Conservation (phyloP, 2,888 invertebrate genomes). For the Acanthococcus lagerstroemiae region DNA sequence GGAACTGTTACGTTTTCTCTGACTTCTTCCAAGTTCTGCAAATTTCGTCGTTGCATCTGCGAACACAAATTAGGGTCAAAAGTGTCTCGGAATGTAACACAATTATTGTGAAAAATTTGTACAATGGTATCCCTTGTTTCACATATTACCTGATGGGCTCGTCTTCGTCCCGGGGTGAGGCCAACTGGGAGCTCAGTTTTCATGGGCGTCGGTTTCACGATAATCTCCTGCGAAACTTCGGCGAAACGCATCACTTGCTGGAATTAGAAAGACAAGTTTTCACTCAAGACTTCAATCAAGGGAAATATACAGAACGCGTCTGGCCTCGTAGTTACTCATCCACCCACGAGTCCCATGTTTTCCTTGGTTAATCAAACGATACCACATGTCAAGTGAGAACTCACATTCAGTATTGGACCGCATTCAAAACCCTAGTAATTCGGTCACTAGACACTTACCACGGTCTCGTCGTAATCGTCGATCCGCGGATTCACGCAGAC, state of each 20-base stretch:
- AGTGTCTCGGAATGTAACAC: too few species aligned
- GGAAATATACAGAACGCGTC: too few species aligned
- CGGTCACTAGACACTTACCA: constrained; percentile 52
- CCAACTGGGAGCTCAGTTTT: constrained; percentile 42
- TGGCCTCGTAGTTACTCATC: too few species aligned
- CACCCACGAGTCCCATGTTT: background rate
- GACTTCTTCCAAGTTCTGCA: constrained; percentile 42
- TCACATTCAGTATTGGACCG: background rate
- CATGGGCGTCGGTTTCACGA: constrained; percentile 55
- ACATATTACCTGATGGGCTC: constrained; percentile 63
- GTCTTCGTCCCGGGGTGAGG: constrained; percentile 65
- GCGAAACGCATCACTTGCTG: constrained; percentile 94
- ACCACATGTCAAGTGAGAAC: background rate
- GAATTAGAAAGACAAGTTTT: too few species aligned
- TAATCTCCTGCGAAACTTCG: constrained; percentile 91
- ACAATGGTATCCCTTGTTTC: too few species aligned
- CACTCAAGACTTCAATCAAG: too few species aligned
- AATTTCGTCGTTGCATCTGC: constrained; percentile 45
- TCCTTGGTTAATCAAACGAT: background rate
- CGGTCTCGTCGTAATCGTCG: constrained; percentile 89
- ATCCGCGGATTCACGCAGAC: constrained; percentile 90
- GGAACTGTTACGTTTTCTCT: constrained; percentile 40
- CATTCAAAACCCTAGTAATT: too few species aligned
- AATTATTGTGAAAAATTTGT: too few species aligned
- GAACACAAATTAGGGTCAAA: background rate